phyloP scores from a whole-genome alignment of 2,888 invertebrate genomes.

The Dugesia japonica region DNA sequence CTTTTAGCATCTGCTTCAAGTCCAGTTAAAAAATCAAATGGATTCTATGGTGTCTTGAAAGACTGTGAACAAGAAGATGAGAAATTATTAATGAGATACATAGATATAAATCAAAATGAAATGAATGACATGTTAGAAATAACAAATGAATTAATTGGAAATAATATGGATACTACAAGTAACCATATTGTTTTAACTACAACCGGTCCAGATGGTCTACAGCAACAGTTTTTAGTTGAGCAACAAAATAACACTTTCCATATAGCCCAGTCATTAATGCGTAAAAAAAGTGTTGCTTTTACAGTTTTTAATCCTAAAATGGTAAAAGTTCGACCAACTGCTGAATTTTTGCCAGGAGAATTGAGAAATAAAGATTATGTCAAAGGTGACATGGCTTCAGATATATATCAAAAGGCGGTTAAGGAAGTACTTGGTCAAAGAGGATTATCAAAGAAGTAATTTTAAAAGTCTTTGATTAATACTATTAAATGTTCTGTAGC shows the following conservation, averaged over 20 bases:
- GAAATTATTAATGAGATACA: slow-evolving; percentile 10
- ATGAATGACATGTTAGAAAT: background rate
- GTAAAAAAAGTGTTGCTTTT: slow-evolving; percentile 30
- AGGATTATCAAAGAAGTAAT: slow-evolving; percentile 29
- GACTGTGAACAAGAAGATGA: slow-evolving; percentile 25
- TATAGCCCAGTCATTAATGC: slow-evolving; percentile 28
- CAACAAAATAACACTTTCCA: background rate
- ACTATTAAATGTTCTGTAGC: background rate
- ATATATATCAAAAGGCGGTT: slow-evolving; percentile 34
- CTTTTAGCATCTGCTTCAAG: background rate
- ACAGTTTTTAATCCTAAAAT: slow-evolving; percentile 31
- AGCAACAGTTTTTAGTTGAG: background rate
- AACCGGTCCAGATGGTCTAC: background rate
- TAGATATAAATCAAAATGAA: background rate
- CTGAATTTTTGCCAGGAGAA: slow-evolving; percentile 35
- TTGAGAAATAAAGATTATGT: slow-evolving; percentile 34
- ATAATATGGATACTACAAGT: background rate
- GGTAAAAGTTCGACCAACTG: slow-evolving; percentile 30
- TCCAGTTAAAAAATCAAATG: background rate
- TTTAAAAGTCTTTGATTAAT: no score
- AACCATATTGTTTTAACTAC: background rate
- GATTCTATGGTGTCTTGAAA: background rate
- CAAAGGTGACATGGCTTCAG: slow-evolving; percentile 34
- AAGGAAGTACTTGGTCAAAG: slow-evolving; percentile 32
- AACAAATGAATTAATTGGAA: background rate